Evolutionary conservation across 2,113 vertebrate genomes (phyloP), one percentile per base, ranked within the genome.

Genomic region (Spea bombifrons): DNA sequence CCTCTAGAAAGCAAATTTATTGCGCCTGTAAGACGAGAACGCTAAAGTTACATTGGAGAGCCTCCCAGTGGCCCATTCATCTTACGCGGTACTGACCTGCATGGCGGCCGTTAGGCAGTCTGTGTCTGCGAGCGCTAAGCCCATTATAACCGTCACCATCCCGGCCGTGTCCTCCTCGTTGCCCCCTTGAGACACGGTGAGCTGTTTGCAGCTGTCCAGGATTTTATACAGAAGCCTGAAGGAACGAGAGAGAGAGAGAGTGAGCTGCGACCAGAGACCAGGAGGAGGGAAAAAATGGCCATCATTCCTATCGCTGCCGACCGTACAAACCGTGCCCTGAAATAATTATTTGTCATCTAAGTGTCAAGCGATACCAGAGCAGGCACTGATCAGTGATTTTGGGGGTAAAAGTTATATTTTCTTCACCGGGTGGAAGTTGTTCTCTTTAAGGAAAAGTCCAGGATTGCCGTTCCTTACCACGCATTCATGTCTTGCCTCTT

Each of bases 121-220:
- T 0, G 92, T 89, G 73, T 95, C 92, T 15, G 95, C 93, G 78
- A 96, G 87, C 0, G 90, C 88, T 13, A 94, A 91, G 74, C 94
- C 96, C 0, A 95, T 98, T 4, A 99, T 85, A 81, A 99, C 94
- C 84, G 97, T 99, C 84, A 99, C 97, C 97, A 99, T 99, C 12
- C 97, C 96, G 0, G 93, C 91, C 0, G 95, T 94, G 83, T 99
- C 97, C 0, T 99, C 97, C 13, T 98, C 97, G 0, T 94, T 94
- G 0, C 87, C 89, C n/a, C 92, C 95, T 81, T 99, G 97, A 73
- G 96, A 93, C 80, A 98, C 87, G 0, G 95, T 98, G 76, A 99
- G 84, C 75, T 98, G 97, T 44, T 94, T 96, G 84, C 97, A 99
- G 80, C 96, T 99, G 89, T 99, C 97, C 89, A 98, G 90, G 78